Evolutionary conservation across 2,888 invertebrate genomes (phyloP).

Genomic region (Sphaerophoria taeniata): DNA sequence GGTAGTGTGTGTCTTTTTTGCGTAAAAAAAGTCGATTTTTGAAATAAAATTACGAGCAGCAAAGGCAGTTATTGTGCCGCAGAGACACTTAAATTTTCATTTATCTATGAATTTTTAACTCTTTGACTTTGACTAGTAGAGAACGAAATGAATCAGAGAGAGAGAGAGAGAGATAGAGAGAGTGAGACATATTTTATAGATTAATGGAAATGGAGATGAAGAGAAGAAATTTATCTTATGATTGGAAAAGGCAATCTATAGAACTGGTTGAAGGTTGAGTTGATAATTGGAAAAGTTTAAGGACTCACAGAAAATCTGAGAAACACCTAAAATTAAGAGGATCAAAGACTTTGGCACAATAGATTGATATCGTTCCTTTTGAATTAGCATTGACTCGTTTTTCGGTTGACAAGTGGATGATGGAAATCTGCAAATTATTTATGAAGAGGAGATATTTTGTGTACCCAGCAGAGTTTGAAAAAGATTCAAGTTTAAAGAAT

Average conservation of each 20-base stretch:
- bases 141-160: not conserved
- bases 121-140: constrained; percentile 61
- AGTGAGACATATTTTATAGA: not conserved
- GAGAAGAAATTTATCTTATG: no score
- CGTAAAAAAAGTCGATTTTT: constrained; percentile 24
- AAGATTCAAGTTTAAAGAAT: no score
- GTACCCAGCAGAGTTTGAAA: no score
- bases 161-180: not conserved
- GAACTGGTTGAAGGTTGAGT: constrained; percentile 1
- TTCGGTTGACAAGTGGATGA: not conserved
- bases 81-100: constrained; percentile 59
- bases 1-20: constrained; percentile 17
- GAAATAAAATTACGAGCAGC: not conserved
- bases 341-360: constrained; percentile 11
- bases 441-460: no score
- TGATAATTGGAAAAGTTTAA: constrained; percentile 35
- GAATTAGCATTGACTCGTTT: constrained; percentile 15
- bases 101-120: constrained; percentile 69
- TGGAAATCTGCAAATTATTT: not conserved
- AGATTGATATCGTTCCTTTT: constrained; percentile 17
- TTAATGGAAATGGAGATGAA: no score
- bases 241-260: not conserved
- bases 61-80: constrained; percentile 38
- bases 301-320: constrained; percentile 4
- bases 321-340: constrained; percentile 6